phyloP scores from a whole-genome alignment of 2,797 vertebrate species.

The Phataginus tricuspis region DNA sequence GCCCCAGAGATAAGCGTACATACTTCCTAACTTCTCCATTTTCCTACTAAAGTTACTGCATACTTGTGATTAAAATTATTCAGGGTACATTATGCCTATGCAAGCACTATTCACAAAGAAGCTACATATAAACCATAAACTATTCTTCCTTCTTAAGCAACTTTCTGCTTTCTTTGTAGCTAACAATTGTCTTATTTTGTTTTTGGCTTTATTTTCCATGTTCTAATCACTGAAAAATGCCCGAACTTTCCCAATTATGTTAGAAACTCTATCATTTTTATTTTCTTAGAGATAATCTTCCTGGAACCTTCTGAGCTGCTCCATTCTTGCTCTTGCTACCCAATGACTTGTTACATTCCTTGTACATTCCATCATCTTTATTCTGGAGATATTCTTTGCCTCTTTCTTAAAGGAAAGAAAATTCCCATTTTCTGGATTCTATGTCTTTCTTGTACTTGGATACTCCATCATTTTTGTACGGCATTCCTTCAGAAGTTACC shows the following conservation, averaged over 20 bases:
- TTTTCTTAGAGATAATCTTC: background rate
- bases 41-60: background rate
- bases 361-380: background rate
- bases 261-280: background rate
- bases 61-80: background rate
- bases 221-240: background rate
- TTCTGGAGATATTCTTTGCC: background rate
- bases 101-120: background rate
- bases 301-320: background rate
- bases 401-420: constrained; percentile 3
- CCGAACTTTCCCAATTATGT: background rate
- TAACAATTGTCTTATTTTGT: background rate
- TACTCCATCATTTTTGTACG: background rate
- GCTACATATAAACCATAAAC: background rate
- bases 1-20: background rate
- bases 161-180: background rate
- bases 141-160: background rate
- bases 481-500: background rate
- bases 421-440: background rate
- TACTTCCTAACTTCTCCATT: background rate
- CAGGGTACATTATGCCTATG: background rate
- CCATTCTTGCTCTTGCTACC: background rate
- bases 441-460: background rate
- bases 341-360: background rate
- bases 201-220: background rate